Conservation (phyloP, 2,113 vertebrate species). For the Taxidea taxus region DNA sequence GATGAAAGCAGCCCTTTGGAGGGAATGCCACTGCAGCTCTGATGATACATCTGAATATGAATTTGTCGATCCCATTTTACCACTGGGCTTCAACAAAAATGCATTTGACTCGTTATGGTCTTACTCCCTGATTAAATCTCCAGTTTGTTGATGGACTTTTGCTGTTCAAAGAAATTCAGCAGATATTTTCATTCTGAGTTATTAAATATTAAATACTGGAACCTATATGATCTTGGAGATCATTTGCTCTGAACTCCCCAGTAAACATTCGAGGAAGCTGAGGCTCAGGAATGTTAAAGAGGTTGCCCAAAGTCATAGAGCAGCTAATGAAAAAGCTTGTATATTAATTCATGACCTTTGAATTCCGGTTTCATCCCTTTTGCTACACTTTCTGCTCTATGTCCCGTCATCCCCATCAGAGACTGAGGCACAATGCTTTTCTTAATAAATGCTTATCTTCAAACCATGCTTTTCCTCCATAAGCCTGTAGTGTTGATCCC, state of each 20-base stretch:
- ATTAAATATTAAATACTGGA: not conserved
- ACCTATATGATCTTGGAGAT: not conserved
- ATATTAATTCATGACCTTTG: not conserved
- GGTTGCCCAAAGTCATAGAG: not conserved
- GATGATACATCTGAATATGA: not conserved
- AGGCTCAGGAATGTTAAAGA: not conserved
- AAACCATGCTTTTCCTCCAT: not conserved
- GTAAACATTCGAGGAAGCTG: not conserved
- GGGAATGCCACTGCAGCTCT: not conserved
- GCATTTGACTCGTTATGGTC: not conserved
- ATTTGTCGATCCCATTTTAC: not conserved
- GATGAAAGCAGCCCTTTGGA: conserved; percentile 15
- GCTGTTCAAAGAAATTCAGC: not conserved
- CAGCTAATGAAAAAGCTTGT: not conserved
- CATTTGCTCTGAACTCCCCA: not conserved
- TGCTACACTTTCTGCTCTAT: not conserved
- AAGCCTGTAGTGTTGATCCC: not conserved
- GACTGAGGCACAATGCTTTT: not conserved
- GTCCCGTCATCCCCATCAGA: not conserved
- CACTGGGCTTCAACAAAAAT: not conserved
- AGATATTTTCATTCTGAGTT: not conserved
- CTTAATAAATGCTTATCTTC: not conserved
- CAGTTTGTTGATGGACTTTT: not conserved
- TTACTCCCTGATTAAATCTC: not conserved
- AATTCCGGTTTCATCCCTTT: not conserved